phyloP scores from a whole-genome alignment of 2,113 vertebrate species.

The Anseranas semipalmata region DNA sequence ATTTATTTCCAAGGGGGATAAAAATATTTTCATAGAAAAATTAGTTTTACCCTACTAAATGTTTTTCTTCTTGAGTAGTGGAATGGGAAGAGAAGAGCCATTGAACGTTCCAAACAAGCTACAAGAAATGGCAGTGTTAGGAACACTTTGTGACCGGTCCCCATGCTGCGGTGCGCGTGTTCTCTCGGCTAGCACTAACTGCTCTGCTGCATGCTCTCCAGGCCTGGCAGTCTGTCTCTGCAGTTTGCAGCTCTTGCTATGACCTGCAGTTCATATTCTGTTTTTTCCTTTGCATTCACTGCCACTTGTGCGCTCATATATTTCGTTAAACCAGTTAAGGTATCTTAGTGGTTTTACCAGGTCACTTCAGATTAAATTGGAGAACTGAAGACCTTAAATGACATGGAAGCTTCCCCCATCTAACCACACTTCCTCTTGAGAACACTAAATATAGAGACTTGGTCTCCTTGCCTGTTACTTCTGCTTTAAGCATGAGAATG shows the following conservation, averaged over 20 bases:
- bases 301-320: background rate
- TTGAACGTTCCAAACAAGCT: background rate
- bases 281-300: background rate
- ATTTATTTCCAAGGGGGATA: background rate
- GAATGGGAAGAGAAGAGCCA: background rate
- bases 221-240: background rate
- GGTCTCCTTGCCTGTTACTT: accelerated
- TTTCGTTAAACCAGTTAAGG: background rate
- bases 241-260: background rate
- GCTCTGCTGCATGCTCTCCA: background rate
- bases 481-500: background rate
- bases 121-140: background rate
- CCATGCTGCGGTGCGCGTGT: accelerated
- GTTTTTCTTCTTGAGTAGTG: background rate
- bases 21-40: background rate
- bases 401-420: background rate
- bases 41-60: background rate
- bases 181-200: background rate
- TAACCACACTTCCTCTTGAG: background rate
- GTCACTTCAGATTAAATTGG: background rate
- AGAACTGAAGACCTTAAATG: background rate
- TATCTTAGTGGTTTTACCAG: background rate
- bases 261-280: background rate
- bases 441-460: background rate
- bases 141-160: background rate